A percentile compares a stretch with the other conserved stretches of the same genome.
Conservation (phyloP, 2,797 vertebrate species). For the Pangasius sanitwongsei region DNA sequence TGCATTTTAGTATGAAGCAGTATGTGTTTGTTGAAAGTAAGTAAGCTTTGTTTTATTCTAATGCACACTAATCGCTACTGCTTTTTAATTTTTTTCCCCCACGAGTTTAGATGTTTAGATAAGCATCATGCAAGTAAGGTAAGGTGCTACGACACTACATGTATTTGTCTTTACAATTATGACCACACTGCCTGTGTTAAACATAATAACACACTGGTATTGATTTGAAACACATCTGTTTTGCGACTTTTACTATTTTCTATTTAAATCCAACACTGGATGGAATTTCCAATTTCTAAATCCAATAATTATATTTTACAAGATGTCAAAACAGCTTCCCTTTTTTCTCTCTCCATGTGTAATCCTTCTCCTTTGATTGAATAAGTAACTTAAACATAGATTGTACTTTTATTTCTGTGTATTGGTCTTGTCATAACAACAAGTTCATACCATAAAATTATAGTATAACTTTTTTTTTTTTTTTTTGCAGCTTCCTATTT, state of each 20-base stretch:
- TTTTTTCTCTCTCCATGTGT: neutral
- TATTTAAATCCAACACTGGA: neutral
- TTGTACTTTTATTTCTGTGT: conserved; percentile 5
- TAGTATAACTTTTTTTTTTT: neutral
- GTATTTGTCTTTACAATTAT: neutral
- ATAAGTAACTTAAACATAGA: conserved; percentile 17
- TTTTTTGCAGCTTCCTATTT: neutral
- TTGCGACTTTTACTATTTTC: conserved; percentile 22
- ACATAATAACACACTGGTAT: neutral
- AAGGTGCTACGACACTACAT: neutral
- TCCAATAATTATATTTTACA: conserved; percentile 77
- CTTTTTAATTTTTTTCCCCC: too few relatives aligned
- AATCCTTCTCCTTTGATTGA: conserved; percentile 62
- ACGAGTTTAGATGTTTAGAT: neutral
- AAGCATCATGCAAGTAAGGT: neutral
- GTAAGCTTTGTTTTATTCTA: neutral
- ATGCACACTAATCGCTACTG: too few relatives aligned
- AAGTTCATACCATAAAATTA: conserved; percentile 6
- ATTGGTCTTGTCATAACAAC: conserved; percentile 39
- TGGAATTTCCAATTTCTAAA: conserved; percentile 73
- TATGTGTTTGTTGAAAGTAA: neutral
- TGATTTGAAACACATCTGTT: neutral
- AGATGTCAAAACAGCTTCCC: conserved; percentile 74
- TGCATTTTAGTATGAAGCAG: neutral
- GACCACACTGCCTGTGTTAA: neutral